Percentiles rank a stretch among this genome's conserved stretches.
Conservation (phyloP, 2,113 vertebrate species). For the Phalacrocorax aristotelis region DNA sequence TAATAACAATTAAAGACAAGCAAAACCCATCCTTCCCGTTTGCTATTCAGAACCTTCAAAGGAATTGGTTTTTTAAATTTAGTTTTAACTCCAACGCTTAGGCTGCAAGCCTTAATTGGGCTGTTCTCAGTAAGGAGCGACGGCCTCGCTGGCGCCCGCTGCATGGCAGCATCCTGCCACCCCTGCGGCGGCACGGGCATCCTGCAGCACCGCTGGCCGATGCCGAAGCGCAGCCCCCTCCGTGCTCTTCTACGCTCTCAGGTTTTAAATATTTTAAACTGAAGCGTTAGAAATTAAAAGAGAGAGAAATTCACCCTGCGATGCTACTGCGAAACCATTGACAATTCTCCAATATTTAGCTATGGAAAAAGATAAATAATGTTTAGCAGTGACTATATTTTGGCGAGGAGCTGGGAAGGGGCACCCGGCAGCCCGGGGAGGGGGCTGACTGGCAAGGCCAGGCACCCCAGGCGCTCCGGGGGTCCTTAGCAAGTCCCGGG, state of each 20-base stretch:
- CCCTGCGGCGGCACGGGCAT: background rate
- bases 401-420: background rate
- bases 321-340: background rate
- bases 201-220: background rate
- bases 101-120: background rate
- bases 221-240: background rate
- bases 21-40: background rate
- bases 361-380: background rate
- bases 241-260: background rate
- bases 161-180: background rate
- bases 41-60: background rate
- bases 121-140: background rate
- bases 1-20: background rate
- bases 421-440: fast-evolving
- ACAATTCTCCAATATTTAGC: background rate
- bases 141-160: background rate
- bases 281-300: background rate
- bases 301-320: background rate
- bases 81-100: background rate
- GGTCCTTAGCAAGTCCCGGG: background rate
- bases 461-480: fast-evolving
- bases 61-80: background rate
- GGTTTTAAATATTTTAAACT: background rate
- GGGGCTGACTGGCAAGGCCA: background rate
- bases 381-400: background rate